A percentile compares a stretch with the other conserved stretches of the same genome.
Conservation (phyloP, 2,113 vertebrate genomes). For the Antigone vipio region DNA sequence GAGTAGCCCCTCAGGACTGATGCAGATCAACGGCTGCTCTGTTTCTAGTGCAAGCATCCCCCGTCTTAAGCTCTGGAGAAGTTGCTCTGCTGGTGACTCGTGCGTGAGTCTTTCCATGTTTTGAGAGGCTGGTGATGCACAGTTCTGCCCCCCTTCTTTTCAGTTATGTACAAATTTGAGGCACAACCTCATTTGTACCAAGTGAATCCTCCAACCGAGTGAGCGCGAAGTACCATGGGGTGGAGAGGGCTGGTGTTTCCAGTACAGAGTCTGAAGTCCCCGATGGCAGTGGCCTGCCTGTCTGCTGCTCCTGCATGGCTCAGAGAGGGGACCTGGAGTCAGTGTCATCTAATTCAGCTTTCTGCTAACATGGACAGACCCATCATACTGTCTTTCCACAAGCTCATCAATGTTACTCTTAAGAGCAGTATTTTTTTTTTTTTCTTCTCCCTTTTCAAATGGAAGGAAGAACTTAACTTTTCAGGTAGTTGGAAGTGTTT, state of each 20-base stretch:
- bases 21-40: background rate
- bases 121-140: background rate
- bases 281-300: background rate
- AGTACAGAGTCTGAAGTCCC: background rate
- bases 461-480: background rate
- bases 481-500: background rate
- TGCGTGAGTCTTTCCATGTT: background rate
- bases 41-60: background rate
- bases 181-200: background rate
- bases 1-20: fast-evolving
- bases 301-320: background rate
- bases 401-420: background rate
- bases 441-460: background rate
- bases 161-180: background rate
- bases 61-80: background rate
- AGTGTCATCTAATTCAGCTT: background rate
- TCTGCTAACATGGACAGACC: background rate
- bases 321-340: background rate
- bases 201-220: background rate
- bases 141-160: background rate
- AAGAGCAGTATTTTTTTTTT: background rate
- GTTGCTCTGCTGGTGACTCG: background rate
- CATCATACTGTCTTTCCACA: background rate
- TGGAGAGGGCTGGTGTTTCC: background rate
- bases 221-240: background rate